Evolutionary conservation across 2,797 vertebrate species (phyloP), one percentile per base, ranked within the genome.

Genomic region (Anolis apletophallus): DNA sequence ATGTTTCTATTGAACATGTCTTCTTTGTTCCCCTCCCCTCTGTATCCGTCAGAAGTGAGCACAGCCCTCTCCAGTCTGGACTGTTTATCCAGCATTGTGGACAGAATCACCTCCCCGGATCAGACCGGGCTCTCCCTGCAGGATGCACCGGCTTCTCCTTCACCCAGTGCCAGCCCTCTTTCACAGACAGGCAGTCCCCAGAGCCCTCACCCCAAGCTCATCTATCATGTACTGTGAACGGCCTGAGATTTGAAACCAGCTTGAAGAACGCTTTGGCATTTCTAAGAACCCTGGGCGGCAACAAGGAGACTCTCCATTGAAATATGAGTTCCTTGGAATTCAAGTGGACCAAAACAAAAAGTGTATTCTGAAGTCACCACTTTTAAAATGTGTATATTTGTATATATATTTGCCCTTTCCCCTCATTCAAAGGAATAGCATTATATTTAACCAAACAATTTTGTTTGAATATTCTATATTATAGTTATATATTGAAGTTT

Each of bases 61-160:
- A 92, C 94, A 19, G 94, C 97, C 26, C 95, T 98, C n/a, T 98
- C 98, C 93, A 99, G 98, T 91, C 95, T 99, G 94, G 97, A 98
- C 95, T 99, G 98, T 93, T 96, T 99, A 88, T 98, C 98, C 95
- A 99, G 97, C 94, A 99, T 99, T 88, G 99, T 99, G 96, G 98
- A 99, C 92, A 97, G 98, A 0, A 98, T 99, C 91, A 97, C 98
- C 84, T 97, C 97, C 0, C 96, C 96, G 14, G 96, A 97, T 84
- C 94, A 97, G n/a, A 87, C 96, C 2, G 96, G 91, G 5, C 80
- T 97, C n/a, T 79, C 92, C 21, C 91, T 96, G 29, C 95, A 95
- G 89, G 96, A 97, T 55, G 90, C 96, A 74, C 10, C 9, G 61
- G 89, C 86, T 83, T 94, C 96, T 78, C 95, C 96, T 85, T 97